Conservation (phyloP, 2,888 invertebrate genomes). For the Philonicus albiceps region DNA sequence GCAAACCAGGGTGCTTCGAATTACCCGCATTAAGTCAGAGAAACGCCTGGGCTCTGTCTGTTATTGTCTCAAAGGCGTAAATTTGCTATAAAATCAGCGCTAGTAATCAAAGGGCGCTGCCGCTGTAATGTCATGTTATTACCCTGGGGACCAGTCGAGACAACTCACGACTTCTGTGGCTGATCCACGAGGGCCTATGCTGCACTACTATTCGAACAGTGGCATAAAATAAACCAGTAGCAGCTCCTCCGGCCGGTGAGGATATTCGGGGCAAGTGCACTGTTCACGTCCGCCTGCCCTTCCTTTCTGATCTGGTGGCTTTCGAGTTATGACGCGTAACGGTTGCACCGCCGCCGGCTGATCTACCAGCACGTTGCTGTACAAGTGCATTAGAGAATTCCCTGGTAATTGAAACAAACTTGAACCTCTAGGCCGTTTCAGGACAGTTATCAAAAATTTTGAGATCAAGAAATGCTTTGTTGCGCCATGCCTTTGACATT, state of each 20-base stretch:
- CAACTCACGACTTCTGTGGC: slow-evolving; percentile 33
- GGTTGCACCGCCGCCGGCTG: background rate
- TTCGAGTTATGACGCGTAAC: slow-evolving; percentile 3
- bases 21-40: slow-evolving; percentile 28
- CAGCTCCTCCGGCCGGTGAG: background rate
- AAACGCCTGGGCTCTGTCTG: slow-evolving; percentile 29
- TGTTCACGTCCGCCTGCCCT: background rate
- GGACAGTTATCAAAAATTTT: background rate
- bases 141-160: background rate
- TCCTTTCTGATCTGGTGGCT: background rate
- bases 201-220: background rate
- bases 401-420: slow-evolving; percentile 5
- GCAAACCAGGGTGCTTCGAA: background rate
- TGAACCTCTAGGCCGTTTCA: background rate
- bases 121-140: slow-evolving; percentile 39
- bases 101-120: slow-evolving; percentile 45
- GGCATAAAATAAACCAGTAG: slow-evolving; percentile 16
- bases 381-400: background rate
- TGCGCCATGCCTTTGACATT: background rate
- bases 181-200: background rate
- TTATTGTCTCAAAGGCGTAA: slow-evolving; percentile 47
- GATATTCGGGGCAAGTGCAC: background rate
- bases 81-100: slow-evolving; percentile 47
- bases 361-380: background rate
- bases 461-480: background rate